Conservation (phyloP, 2,888 invertebrate genomes). For the Tupiocoris notatus region DNA sequence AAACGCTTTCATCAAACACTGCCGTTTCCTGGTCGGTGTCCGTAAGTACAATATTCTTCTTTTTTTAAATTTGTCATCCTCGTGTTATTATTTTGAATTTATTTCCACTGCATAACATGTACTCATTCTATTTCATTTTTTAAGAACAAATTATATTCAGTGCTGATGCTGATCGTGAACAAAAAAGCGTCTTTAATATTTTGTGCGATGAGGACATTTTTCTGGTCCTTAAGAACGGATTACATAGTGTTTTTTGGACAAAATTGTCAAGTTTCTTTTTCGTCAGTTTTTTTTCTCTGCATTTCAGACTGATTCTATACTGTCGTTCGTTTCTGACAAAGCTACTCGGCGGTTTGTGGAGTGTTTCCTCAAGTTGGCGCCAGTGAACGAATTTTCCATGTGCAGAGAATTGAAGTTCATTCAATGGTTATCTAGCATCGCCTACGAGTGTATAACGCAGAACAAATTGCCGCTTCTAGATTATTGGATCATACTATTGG, state of each 20-base stretch:
- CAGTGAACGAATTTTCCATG: constrained; percentile 23
- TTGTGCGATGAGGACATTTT: too few species aligned
- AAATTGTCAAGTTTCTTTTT: background rate
- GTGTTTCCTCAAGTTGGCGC: constrained; percentile 42
- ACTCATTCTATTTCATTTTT: too few species aligned
- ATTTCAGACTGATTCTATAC: constrained; percentile 61
- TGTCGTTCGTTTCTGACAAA: constrained; percentile 72
- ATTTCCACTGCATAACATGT: too few species aligned
- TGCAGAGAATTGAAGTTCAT: constrained; percentile 55
- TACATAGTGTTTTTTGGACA: too few species aligned
- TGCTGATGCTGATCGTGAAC: too few species aligned
- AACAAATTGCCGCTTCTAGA: constrained; percentile 76
- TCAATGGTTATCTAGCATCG: constrained; percentile 65
- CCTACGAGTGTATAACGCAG: constrained; percentile 77
- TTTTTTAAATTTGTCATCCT: background rate
- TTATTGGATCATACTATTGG: constrained; percentile 67
- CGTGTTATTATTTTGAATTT: background rate
- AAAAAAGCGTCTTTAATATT: too few species aligned
- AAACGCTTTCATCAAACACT: constrained; percentile 73
- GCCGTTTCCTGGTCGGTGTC: constrained; percentile 65
- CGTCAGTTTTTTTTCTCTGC: background rate
- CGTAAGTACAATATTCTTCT: constrained; percentile 49
- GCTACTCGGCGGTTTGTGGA: constrained; percentile 66
- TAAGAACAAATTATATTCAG: too few species aligned
- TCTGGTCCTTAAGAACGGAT: too few species aligned